phyloP scores from a whole-genome alignment of 1,140 invertebrate genomes.

The Drosophila nikananu region DNA sequence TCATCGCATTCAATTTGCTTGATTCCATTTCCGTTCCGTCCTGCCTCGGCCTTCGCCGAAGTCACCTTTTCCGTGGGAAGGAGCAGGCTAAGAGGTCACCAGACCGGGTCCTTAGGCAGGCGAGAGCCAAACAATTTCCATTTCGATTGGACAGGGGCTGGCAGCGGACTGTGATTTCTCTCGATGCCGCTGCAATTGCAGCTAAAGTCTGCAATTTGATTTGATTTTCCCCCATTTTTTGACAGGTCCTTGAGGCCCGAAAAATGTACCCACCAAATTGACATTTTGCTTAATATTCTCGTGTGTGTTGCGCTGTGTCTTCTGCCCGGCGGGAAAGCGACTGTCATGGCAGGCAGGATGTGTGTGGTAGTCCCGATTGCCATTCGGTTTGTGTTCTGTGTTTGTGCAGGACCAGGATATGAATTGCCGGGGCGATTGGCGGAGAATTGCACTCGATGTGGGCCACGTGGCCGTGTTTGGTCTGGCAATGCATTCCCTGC shows the following conservation, averaged over 20 bases:
- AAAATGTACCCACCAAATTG: conserved; percentile 66
- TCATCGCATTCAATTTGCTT: conserved; percentile 82
- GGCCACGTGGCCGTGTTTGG: conserved; percentile 47
- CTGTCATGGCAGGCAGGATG: conserved; percentile 57
- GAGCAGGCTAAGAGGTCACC: neutral
- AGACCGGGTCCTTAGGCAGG: conserved; percentile 18
- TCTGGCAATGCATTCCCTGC: conserved; percentile 31
- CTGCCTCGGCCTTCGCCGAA: conserved; percentile 17
- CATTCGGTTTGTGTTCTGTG: conserved; percentile 54
- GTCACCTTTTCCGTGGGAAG: conserved; percentile 6
- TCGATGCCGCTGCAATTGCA: conserved; percentile 65
- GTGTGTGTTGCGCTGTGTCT: conserved; percentile 51
- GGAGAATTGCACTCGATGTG: conserved; percentile 54
- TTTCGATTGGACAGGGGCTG: conserved; percentile 42
- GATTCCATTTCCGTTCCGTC: conserved; percentile 73
- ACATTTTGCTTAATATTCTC: conserved; percentile 80
- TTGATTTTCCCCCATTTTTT: conserved; percentile 70
- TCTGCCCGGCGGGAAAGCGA: conserved; percentile 51
- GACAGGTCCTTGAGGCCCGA: conserved; percentile 58
- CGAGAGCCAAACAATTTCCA: conserved; percentile 40
- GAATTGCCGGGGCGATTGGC: conserved; percentile 71
- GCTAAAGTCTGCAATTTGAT: conserved; percentile 80
- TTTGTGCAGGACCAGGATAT: conserved; percentile 74
- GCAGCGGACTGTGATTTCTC: conserved; percentile 64
- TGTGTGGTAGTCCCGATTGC: conserved; percentile 52